Evolutionary conservation across 2,888 invertebrate genomes (phyloP).

Genomic region (Ceramica pisi): DNA sequence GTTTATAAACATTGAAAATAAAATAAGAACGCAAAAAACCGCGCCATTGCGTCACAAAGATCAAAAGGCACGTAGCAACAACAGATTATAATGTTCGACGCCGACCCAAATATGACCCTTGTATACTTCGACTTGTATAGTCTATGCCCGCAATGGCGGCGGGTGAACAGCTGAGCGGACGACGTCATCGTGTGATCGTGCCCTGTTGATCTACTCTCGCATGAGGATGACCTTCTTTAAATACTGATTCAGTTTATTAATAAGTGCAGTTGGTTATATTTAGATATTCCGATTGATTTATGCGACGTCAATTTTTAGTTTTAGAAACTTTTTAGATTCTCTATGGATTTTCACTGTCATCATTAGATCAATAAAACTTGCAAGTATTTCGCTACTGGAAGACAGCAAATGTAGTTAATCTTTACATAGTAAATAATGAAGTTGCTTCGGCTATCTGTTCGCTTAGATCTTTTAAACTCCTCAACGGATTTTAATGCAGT

Average conservation of each 20-base stretch:
- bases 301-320: not conserved
- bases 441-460: too few species aligned
- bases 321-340: too few species aligned
- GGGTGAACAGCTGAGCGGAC: constrained; percentile 55
- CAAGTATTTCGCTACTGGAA: too few species aligned
- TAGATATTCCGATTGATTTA: not conserved
- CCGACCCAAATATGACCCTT: constrained; percentile 61
- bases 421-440: too few species aligned
- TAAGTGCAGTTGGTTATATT: constrained; percentile 9
- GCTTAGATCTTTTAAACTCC: too few species aligned
- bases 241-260: constrained; percentile 14
- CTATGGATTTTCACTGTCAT: too few species aligned
- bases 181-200: constrained; percentile 55
- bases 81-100: constrained; percentile 60
- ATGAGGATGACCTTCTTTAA: constrained; percentile 44
- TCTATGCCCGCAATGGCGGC: constrained; percentile 53
- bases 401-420: not conserved
- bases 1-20: constrained; percentile 31
- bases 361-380: too few species aligned
- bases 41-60: constrained; percentile 41
- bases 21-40: constrained; percentile 22
- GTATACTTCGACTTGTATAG: constrained; percentile 12
- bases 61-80: constrained; percentile 57
- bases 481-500: too few species aligned
- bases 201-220: constrained; percentile 53